phyloP scores from a whole-genome alignment of 2,113 vertebrate genomes.

The Aptenodytes patagonicus region DNA sequence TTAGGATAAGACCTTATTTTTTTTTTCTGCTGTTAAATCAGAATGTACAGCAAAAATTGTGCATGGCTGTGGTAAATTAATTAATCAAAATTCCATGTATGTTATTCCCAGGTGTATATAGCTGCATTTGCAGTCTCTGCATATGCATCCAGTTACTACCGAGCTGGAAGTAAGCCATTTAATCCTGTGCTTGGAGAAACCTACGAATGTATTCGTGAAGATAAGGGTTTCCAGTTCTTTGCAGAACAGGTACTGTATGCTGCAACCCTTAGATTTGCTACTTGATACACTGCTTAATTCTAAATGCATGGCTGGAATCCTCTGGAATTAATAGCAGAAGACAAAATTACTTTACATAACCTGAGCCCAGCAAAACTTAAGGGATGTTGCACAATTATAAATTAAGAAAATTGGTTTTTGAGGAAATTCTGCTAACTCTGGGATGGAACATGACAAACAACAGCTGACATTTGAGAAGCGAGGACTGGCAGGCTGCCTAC shows the following conservation, averaged over 20 bases:
- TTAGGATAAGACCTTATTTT: not conserved
- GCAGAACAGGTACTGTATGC: conserved; percentile 87
- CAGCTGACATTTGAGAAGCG: not conserved
- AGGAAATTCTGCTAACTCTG: not conserved
- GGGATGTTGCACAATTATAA: not conserved
- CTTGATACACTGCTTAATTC: not conserved
- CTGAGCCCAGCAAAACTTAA: not conserved
- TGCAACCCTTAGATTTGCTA: not conserved
- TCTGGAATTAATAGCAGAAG: not conserved
- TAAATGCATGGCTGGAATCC: not conserved
- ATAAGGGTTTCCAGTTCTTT: conserved; percentile 91
- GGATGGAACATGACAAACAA: not conserved
- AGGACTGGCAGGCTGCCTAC: not conserved
- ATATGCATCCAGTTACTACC: conserved; percentile 92
- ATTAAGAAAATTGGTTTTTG: not conserved
- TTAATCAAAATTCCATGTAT: not conserved
- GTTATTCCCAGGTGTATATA: conserved; percentile 84
- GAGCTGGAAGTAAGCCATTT: conserved; percentile 96
- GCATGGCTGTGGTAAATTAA: not conserved
- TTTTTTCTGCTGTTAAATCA: not conserved
- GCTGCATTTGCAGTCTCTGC: conserved; percentile 92
- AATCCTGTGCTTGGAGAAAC: conserved; percentile 96
- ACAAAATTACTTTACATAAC: conserved; percentile 7
- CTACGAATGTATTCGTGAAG: conserved; percentile 89
- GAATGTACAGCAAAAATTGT: not conserved